Evolutionary conservation across 1,140 invertebrate genomes (phyloP).

Genomic region (Chlorops oryzae): DNA sequence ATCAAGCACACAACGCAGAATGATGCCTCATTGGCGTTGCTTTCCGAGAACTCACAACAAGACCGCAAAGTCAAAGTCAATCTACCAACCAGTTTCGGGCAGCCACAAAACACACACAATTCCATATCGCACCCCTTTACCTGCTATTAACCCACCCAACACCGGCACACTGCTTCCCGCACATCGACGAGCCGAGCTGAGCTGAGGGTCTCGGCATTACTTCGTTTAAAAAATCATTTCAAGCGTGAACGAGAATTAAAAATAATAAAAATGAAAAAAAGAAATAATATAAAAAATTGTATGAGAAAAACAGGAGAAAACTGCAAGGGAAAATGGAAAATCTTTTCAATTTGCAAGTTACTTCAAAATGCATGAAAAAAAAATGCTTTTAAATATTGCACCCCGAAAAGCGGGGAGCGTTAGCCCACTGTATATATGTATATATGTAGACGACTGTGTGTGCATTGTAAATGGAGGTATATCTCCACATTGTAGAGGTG

Average conservation of each 20-base stretch:
- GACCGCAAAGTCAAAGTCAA: no score
- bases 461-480: background rate
- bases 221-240: conserved; percentile 21
- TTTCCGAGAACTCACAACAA: no score
- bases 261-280: conserved; percentile 8
- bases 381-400: conserved; percentile 8
- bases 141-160: no score
- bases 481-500: conserved; percentile 1
- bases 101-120: no score
- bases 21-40: no score
- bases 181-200: no score
- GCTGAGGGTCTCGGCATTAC: conserved; percentile 7
- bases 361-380: conserved; percentile 6
- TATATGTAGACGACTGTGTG: background rate
- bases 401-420: no score
- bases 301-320: conserved; percentile 6
- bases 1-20: no score
- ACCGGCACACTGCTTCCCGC: no score
- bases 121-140: no score
- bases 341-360: conserved; percentile 6
- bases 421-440: background rate
- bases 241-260: conserved; percentile 16
- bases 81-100: no score
- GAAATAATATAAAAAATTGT: conserved; percentile 11
- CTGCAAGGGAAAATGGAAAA: no score